Conservation (phyloP, 2,888 invertebrate species). For the Bedellia somnulentella region DNA sequence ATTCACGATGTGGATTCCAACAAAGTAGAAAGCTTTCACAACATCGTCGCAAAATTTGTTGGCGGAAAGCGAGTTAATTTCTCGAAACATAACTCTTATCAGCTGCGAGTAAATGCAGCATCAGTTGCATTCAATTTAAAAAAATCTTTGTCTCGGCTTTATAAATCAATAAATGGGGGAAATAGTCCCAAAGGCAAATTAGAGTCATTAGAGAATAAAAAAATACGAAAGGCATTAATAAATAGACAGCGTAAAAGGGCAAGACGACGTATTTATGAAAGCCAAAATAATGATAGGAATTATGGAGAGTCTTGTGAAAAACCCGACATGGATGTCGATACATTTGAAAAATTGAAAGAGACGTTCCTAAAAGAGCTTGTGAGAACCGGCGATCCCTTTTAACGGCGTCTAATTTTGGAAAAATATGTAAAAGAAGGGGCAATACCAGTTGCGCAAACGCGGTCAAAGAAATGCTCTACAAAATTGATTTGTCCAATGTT, state of each 20-base stretch:
- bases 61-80: constrained; percentile 20
- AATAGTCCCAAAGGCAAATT: constrained; percentile 1
- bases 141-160: constrained; percentile 3
- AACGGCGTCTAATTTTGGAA: constrained; percentile 7
- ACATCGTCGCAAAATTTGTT: constrained; percentile 16
- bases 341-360: constrained; percentile 4
- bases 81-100: too few relatives aligned
- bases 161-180: constrained; percentile 1
- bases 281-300: too few relatives aligned
- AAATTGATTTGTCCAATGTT: constrained; percentile 4
- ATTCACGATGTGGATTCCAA: constrained; percentile 15
- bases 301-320: constrained; percentile 2
- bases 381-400: constrained; percentile 6
- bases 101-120: constrained; percentile 16
- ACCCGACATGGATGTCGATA: constrained; percentile 5
- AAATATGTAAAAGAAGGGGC: constrained; percentile 6
- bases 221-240: neutral
- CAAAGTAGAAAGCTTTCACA: constrained; percentile 16
- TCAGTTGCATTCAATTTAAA: constrained; percentile 16
- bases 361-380: constrained; percentile 4
- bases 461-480: constrained; percentile 7
- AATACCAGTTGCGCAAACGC: constrained; percentile 6
- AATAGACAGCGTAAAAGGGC: too few relatives aligned
- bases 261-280: too few relatives aligned
- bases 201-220: constrained; percentile 1